A percentile compares a stretch with the other conserved stretches of the same genome.
phyloP scores from a whole-genome alignment of 2,888 invertebrate species.

The Merodon equestris region DNA sequence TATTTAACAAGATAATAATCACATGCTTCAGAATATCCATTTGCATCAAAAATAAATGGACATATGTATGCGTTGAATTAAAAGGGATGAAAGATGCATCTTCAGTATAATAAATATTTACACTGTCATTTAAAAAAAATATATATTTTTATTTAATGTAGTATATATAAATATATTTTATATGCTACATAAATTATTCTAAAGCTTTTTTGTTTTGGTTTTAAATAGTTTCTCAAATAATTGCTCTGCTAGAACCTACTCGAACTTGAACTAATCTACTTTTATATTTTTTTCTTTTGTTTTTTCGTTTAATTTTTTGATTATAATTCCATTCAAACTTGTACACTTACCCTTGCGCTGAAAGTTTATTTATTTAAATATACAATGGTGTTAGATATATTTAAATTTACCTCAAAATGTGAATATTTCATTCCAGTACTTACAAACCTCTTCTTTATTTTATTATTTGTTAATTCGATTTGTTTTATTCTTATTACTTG shows the following conservation, averaged over 20 bases:
- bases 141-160: background rate
- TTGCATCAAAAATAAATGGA: background rate
- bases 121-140: slow-evolving; percentile 55
- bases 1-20: slow-evolving; percentile 42
- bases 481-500: slow-evolving; percentile 70
- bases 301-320: slow-evolving; percentile 39
- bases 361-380: slow-evolving; percentile 60
- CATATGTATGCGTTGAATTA: too few species aligned
- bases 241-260: slow-evolving; percentile 65
- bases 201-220: slow-evolving; percentile 15
- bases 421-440: slow-evolving; percentile 65
- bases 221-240: slow-evolving; percentile 1
- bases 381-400: slow-evolving; percentile 35
- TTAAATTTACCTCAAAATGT: slow-evolving; percentile 66
- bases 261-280: slow-evolving; percentile 62
- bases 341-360: slow-evolving; percentile 69
- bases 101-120: slow-evolving; percentile 52
- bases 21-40: slow-evolving; percentile 45
- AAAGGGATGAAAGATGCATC: slow-evolving; percentile 40
- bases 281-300: slow-evolving; percentile 45
- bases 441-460: slow-evolving; percentile 65
- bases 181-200: background rate
- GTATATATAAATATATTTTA: slow-evolving; percentile 4
- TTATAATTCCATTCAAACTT: slow-evolving; percentile 25
- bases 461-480: too few species aligned